Percentiles rank a stretch among this genome's conserved stretches.
These are phyloP conservation scores for Peromyscus polionotus DNA, from an alignment of 2,113 vertebrate genomes.

Conservation along the genomic window DNA sequence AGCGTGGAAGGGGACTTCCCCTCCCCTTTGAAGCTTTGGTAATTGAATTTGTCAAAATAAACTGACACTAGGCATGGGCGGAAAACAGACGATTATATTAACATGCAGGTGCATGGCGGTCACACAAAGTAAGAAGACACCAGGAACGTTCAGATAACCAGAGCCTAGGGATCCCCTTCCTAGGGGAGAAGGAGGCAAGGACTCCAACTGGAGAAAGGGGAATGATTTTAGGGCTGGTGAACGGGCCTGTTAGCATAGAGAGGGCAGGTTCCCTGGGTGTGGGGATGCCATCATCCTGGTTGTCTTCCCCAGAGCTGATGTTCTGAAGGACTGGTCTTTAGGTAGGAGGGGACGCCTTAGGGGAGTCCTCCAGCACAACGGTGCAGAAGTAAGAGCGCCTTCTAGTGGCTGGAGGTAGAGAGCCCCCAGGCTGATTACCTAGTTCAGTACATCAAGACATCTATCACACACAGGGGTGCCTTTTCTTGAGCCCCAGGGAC, in stretches of 20 bases:
- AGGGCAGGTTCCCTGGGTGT: background rate
- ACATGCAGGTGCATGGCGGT: background rate
- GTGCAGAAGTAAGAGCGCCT: background rate
- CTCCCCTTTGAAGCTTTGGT: background rate
- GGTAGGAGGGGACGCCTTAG: background rate
- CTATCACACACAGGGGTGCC: rapidly evolving
- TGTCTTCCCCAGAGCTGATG: too few species aligned
- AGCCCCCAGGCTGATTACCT: background rate
- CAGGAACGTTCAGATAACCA: background rate
- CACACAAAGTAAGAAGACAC: background rate
- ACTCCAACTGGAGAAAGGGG: background rate
- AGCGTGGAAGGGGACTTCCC: background rate
- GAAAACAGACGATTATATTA: background rate
- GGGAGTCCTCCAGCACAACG: background rate
- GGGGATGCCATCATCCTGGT: background rate
- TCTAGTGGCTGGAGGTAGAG: background rate
- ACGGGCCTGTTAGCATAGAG: background rate
- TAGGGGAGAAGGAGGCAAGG: background rate
- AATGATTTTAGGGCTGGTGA: background rate
- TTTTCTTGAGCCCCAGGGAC: background rate
- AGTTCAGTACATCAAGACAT: background rate
- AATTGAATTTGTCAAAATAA: background rate
- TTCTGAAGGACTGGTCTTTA: background rate
- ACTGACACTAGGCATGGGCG: background rate
- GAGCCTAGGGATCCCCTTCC: background rate